Conservation (phyloP, 2,888 invertebrate species). For the Apamea crenata region DNA sequence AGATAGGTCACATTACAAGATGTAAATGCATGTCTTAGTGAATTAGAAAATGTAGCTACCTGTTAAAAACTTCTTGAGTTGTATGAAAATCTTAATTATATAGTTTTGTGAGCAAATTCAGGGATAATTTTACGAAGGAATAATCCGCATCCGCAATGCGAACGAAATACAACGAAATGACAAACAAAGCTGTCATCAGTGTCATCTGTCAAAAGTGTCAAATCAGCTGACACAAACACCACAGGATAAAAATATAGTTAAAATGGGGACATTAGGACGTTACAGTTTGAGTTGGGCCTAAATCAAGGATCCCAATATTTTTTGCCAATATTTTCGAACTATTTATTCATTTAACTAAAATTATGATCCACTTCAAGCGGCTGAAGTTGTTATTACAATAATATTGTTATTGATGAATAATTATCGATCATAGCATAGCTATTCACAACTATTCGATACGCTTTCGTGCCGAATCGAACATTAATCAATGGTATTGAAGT, state of each 20-base stretch:
- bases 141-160: slow-evolving; percentile 5
- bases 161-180: slow-evolving; percentile 1
- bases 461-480: neutral
- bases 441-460: neutral
- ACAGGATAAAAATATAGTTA: too few species aligned
- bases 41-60: slow-evolving; percentile 15
- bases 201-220: neutral
- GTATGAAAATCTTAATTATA: neutral
- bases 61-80: neutral
- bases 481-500: neutral
- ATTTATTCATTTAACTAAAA: neutral
- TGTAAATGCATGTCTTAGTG: neutral
- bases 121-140: neutral
- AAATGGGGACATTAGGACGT: too few species aligned
- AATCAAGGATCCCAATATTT: neutral
- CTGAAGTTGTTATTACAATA: neutral
- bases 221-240: neutral
- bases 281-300: neutral
- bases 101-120: slow-evolving; percentile 3
- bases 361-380: neutral
- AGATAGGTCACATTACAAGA: neutral
- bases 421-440: too few species aligned
- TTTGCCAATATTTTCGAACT: neutral
- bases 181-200: slow-evolving; percentile 19
- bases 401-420: too few species aligned